Percentiles rank a stretch among this genome's conserved stretches.
Conservation (phyloP, 2,888 invertebrate species). For the Coleophora flavipennella region DNA sequence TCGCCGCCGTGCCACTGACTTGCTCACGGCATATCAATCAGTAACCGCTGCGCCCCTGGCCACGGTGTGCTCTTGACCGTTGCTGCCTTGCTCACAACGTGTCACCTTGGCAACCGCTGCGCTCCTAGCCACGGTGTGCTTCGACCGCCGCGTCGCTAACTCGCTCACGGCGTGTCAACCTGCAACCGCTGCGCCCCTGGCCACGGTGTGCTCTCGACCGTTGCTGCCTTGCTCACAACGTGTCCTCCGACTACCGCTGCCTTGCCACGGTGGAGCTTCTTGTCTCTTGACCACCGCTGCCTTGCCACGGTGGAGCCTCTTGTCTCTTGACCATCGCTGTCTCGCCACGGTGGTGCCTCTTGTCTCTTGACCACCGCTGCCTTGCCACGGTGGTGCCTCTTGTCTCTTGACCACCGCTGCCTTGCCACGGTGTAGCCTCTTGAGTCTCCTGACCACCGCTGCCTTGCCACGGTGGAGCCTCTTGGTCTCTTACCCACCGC, state of each 20-base stretch:
- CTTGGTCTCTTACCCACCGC: neutral
- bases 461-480: conserved; percentile 1
- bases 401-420: conserved; percentile 1
- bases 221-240: conserved; percentile 1
- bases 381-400: conserved; percentile 1
- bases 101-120: conserved; percentile 1
- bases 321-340: conserved; percentile 7
- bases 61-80: neutral
- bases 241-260: conserved; percentile 3
- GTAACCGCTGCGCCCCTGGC: neutral
- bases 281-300: conserved; percentile 4
- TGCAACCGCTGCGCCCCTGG: neutral
- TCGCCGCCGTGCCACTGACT: neutral
- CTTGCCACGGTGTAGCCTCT: neutral
- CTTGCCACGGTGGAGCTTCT: conserved; percentile 1
- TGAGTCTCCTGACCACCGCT: neutral
- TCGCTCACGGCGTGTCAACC: neutral
- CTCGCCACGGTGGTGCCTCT: conserved; percentile 3
- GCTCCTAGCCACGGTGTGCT: conserved; percentile 1
- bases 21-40: neutral
- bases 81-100: neutral
- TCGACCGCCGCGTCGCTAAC: neutral
- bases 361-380: neutral
- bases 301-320: conserved; percentile 6
- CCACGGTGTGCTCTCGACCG: neutral